Conservation (phyloP, 2,888 invertebrate species). For the Urechis unicinctus region DNA sequence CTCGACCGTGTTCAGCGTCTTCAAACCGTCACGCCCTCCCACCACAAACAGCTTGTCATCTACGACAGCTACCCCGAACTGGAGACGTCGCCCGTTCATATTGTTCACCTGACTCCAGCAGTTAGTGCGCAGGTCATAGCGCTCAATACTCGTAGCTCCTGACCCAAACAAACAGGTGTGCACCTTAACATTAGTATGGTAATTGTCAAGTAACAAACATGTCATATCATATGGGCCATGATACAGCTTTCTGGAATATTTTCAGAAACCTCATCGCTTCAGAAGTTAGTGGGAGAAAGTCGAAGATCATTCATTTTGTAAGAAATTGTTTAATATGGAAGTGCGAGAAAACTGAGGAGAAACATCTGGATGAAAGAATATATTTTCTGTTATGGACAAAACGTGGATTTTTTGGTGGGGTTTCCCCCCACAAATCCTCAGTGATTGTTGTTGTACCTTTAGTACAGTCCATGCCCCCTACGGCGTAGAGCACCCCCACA, state of each 20-base stretch:
- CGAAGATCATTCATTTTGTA: too few relatives aligned
- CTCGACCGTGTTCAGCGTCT: slow-evolving; percentile 62
- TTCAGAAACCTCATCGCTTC: too few relatives aligned
- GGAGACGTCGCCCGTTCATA: slow-evolving; percentile 74
- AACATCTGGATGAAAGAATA: neutral
- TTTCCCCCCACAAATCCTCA: too few relatives aligned
- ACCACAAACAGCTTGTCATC: slow-evolving; percentile 71
- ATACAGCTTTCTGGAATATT: too few relatives aligned
- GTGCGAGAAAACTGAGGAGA: neutral
- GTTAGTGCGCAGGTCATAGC: slow-evolving; percentile 76
- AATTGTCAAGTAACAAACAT: too few relatives aligned
- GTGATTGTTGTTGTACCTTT: slow-evolving; percentile 59
- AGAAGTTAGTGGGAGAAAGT: too few relatives aligned
- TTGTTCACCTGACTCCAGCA: slow-evolving; percentile 70
- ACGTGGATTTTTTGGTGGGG: neutral
- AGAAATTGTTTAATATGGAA: too few relatives aligned
- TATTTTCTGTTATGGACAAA: neutral
- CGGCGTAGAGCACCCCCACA: slow-evolving; percentile 76
- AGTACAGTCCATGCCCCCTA: slow-evolving; percentile 88
- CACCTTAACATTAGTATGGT: too few relatives aligned
- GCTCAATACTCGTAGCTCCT: slow-evolving; percentile 85
- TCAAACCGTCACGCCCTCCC: slow-evolving; percentile 86
- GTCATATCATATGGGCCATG: too few relatives aligned
- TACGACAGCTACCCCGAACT: slow-evolving; percentile 81
- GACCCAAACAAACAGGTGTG: too few relatives aligned